Evolutionary conservation across 2,113 vertebrate genomes (phyloP).

Genomic region (Orientallactaga bullata): DNA sequence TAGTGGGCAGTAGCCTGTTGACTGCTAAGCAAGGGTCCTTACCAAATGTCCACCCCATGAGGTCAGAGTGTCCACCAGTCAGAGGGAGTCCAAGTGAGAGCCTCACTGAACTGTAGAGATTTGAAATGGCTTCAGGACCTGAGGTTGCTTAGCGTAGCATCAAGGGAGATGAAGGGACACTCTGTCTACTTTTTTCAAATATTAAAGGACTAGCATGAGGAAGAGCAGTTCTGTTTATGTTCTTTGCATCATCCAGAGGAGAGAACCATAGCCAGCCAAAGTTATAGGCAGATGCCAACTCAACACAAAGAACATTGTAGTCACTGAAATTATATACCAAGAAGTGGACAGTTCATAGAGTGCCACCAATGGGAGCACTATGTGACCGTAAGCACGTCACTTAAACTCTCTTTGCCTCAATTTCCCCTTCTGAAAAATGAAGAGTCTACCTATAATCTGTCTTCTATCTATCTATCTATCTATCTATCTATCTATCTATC

Average conservation of each 20-base stretch:
- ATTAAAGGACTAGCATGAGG: neutral
- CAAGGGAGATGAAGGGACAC: neutral
- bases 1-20: neutral
- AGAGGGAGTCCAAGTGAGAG: neutral
- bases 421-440: neutral
- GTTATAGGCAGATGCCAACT: neutral
- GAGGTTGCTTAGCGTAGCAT: neutral
- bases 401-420: neutral
- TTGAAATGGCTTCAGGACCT: neutral
- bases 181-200: neutral
- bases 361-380: no score
- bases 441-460: no score
- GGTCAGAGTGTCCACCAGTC: rapidly evolving
- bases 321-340: neutral
- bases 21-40: neutral
- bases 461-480: no score
- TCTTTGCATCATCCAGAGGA: neutral
- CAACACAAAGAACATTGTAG: neutral
- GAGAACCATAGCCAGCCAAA: neutral
- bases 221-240: neutral
- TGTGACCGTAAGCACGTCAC: neutral
- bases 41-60: neutral
- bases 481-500: no score
- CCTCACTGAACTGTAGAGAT: neutral
- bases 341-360: neutral